phyloP scores from a whole-genome alignment of 2,888 invertebrate genomes.

The Crematogaster levior region DNA sequence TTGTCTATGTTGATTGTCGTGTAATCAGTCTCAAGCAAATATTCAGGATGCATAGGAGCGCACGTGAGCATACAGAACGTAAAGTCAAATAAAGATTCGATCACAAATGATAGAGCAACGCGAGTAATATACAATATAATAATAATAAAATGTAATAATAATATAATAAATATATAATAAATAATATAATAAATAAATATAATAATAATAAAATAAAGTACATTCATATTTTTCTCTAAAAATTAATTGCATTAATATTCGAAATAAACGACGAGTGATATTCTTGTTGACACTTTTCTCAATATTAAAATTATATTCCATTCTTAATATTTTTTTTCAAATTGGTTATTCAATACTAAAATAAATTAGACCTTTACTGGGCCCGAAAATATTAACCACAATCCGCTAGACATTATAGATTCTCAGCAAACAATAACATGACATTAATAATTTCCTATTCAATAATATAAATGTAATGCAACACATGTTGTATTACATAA shows the following conservation, averaged over 20 bases:
- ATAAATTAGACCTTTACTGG: not conserved
- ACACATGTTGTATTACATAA: too few relatives aligned
- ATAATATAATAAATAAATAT: not conserved
- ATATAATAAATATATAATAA: too few relatives aligned
- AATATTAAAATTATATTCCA: not conserved
- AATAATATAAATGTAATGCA: too few relatives aligned
- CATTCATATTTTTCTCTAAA: not conserved
- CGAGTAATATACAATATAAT: not conserved
- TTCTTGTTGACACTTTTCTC: not conserved
- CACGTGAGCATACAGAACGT: constrained; percentile 3
- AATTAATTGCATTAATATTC: not conserved
- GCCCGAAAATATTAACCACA: not conserved
- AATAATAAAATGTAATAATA: not conserved
- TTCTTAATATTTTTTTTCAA: not conserved
- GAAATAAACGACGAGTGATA: not conserved
- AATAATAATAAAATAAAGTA: not conserved
- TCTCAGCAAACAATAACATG: too few relatives aligned
- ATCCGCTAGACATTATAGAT: too few relatives aligned
- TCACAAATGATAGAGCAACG: not conserved
- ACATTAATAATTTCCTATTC: too few relatives aligned
- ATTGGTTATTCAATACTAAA: not conserved
- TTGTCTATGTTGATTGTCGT: constrained; percentile 14
- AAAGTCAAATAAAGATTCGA: not conserved
- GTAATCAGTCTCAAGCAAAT: constrained; percentile 21
- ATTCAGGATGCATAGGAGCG: constrained; percentile 15